Conservation (phyloP, 2,113 vertebrate genomes). For the Paralichthys olivaceus region DNA sequence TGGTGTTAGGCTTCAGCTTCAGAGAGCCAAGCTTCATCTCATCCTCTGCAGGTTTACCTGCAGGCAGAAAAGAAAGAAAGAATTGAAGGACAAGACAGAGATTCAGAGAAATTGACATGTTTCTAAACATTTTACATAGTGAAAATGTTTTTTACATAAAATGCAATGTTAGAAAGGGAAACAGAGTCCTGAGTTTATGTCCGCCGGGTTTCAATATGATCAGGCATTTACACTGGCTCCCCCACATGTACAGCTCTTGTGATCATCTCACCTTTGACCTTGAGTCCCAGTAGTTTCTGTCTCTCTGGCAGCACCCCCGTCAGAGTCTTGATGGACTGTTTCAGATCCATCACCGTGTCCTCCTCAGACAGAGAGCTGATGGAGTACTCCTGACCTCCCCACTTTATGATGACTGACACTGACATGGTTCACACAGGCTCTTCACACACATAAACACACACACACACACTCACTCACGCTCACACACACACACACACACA, state of each 20-base stretch:
- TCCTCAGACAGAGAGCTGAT: conserved; percentile 96
- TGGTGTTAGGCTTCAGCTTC: conserved; percentile 98
- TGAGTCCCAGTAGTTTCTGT: conserved; percentile 95
- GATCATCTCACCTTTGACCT: conserved; percentile 91
- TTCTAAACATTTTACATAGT: too few relatives aligned
- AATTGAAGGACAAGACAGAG: too few relatives aligned
- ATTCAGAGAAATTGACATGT: neutral
- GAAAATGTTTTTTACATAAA: neutral
- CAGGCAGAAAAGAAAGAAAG: neutral
- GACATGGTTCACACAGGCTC: conserved; percentile 84
- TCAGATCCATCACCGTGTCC: conserved; percentile 96
- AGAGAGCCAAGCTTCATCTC: conserved; percentile 94
- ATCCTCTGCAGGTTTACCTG: conserved; percentile 97
- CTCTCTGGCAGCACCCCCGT: conserved; percentile 97
- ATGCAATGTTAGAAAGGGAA: neutral
- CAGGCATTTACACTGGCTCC: neutral
- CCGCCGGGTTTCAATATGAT: neutral
- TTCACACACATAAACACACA: conserved; percentile 46
- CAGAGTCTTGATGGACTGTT: conserved; percentile 95
- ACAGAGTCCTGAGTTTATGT: neutral
- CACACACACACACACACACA: conserved; percentile 4
- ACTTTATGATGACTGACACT: conserved; percentile 98
- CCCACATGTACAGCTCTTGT: neutral
- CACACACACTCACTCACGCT: conserved; percentile 24
- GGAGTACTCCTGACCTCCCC: conserved; percentile 97